Evolutionary conservation across 2,888 invertebrate genomes (phyloP).

Genomic region (Agriopis leucophaearia): DNA sequence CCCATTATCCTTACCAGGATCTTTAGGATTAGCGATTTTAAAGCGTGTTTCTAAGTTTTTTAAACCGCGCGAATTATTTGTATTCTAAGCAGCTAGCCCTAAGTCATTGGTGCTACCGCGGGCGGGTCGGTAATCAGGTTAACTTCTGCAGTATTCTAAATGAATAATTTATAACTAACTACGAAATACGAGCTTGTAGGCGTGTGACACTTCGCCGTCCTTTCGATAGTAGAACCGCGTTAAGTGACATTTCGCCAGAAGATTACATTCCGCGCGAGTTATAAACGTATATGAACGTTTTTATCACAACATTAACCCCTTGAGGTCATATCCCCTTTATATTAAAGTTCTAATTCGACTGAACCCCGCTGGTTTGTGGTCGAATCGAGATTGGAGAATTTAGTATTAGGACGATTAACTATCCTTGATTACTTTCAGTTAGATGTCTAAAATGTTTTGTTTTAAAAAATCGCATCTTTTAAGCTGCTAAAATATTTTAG

Average conservation of each 20-base stretch:
- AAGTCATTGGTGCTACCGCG: too few species aligned
- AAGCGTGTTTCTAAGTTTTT: too few species aligned
- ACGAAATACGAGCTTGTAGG: slow-evolving; percentile 5
- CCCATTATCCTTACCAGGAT: too few species aligned
- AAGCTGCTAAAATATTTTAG: too few species aligned
- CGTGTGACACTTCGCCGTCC: slow-evolving; percentile 18
- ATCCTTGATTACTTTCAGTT: too few species aligned
- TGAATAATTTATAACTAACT: neutral
- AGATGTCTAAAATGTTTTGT: too few species aligned
- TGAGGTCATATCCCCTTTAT: slow-evolving; percentile 55
- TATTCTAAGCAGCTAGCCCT: too few species aligned
- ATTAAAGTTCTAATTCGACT: slow-evolving; percentile 63
- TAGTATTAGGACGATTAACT: neutral
- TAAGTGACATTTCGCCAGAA: slow-evolving; percentile 41
- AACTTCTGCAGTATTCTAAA: too few species aligned
- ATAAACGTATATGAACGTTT: slow-evolving; percentile 65
- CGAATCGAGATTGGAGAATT: slow-evolving; percentile 34
- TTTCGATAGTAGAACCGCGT: slow-evolving; percentile 22
- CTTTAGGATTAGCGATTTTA: too few species aligned
- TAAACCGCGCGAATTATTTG: too few species aligned
- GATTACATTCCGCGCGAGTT: slow-evolving; percentile 64
- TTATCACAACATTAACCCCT: slow-evolving; percentile 65
- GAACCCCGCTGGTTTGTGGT: slow-evolving; percentile 46
- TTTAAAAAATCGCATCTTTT: too few species aligned
- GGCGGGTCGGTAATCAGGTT: too few species aligned